Percentiles rank a stretch among this genome's conserved stretches.
phyloP scores from a whole-genome alignment of 2,113 vertebrate species.

The Acanthochromis polyacanthus region DNA sequence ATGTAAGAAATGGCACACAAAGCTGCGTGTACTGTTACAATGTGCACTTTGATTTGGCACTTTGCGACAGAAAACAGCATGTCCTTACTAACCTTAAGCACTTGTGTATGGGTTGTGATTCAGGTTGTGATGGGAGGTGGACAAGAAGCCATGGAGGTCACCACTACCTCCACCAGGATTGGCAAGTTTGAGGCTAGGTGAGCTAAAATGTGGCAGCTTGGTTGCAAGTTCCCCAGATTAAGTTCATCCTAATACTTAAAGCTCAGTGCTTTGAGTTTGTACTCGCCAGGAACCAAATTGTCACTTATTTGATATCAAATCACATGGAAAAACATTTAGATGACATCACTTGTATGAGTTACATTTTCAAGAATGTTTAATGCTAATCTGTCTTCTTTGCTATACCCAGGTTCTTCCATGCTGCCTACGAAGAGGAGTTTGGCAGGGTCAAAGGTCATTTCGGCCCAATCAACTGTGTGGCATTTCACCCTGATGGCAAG shows the following conservation, averaged over 20 bases:
- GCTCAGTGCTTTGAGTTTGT: too few species aligned
- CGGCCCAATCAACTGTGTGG: conserved; percentile 97
- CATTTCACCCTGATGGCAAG: conserved; percentile 97
- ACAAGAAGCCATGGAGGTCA: conserved; percentile 99
- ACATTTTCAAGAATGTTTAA: too few species aligned
- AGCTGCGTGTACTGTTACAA: not conserved
- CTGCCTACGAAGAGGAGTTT: conserved; percentile 97
- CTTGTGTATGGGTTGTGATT: conserved; percentile 2
- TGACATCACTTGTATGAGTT: too few species aligned
- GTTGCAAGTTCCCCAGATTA: too few species aligned
- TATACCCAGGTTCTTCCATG: conserved; percentile 92
- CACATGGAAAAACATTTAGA: too few species aligned
- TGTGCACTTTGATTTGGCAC: not conserved
- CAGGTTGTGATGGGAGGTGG: conserved; percentile 98
- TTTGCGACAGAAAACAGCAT: not conserved
- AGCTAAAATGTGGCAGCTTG: conserved; percentile 23
- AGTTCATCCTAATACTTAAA: too few species aligned
- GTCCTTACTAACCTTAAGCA: not conserved
- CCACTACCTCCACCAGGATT: conserved; percentile 97
- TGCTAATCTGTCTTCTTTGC: not conserved
- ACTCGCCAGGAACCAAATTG: too few species aligned
- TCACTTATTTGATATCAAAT: too few species aligned
- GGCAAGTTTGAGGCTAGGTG: conserved; percentile 99
- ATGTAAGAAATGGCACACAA: conserved; percentile 83
- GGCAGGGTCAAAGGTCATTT: conserved; percentile 98